phyloP scores from a whole-genome alignment of 2,113 vertebrate genomes.

The Corynorhinus townsendii region DNA sequence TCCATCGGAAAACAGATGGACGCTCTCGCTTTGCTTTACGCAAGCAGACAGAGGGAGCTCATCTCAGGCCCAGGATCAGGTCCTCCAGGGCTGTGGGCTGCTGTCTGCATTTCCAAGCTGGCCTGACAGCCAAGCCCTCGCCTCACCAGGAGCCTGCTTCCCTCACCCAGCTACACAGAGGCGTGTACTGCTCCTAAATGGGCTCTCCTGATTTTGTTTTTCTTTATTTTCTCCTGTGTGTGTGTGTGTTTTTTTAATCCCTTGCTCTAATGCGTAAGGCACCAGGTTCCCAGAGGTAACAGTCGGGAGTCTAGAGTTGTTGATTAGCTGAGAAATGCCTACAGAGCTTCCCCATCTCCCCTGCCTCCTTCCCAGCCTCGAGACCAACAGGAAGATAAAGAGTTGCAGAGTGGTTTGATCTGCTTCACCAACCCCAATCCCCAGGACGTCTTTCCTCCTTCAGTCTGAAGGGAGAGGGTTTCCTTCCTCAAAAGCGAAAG shows the following conservation, averaged over 20 bases:
- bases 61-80: not conserved
- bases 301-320: not conserved
- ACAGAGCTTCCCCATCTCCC: not conserved
- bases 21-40: not conserved
- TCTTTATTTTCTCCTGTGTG: not conserved
- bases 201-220: not conserved
- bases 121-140: not conserved
- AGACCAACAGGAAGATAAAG: not conserved
- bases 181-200: fast-evolving
- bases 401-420: not conserved
- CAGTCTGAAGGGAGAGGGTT: not conserved
- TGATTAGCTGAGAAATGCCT: not conserved
- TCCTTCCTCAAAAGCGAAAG: not conserved
- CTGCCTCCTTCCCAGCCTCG: not conserved
- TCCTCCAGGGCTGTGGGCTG: not conserved
- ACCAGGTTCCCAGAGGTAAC: not conserved
- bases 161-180: not conserved
- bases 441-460: not conserved
- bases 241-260: not conserved
- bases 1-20: not conserved
- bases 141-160: not conserved
- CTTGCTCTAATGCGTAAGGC: not conserved
- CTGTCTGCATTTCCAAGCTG: not conserved
- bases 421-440: not conserved
- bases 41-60: not conserved